Base-by-base conservation (phyloP, 2,888 invertebrate species). In the Metellina segmentata region DNA sequence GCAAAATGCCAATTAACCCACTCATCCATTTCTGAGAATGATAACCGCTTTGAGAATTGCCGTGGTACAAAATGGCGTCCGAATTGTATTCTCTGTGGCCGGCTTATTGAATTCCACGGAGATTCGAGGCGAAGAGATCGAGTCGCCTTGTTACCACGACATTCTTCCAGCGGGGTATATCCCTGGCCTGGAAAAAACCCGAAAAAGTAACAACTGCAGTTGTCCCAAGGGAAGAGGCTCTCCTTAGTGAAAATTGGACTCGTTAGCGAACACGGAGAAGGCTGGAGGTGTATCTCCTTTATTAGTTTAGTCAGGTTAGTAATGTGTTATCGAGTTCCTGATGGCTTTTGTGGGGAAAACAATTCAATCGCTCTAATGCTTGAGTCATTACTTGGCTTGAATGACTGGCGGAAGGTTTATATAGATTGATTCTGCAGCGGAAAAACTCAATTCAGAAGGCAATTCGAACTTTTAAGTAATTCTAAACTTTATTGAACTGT, bases 71-170 rank as follows among this genome's bases (percentile, higher is more conserved):
- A 81, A 88, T 88, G 88, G 72, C 88, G 61, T 16, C 0, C 6
- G 81, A 71, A 53, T 34, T 34, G 34, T 34, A 34, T 34, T 34
- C n/a, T 49, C n/a, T 48, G 69, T 69, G 8, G 19, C n/a, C 48
- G 77, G n/a, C 75, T 83, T 72, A 83, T 83, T 71, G 72, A 53
- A 85, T 53, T 85, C 75, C 75, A 13, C 49, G 13, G 82, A 85
- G 85, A 85, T 75, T 75, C 52, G 79, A 49, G 74, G 75, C 71
- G 69, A 70, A 49, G n/a, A 77, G 89, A 89, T 89, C 82, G 89
- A 89, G 71, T 89, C 82, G 69, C 75, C 89, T 83, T 83, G 82
- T 89, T 82, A 89, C 82, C 82, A 52, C 75, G 82, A 89, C 89
- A 89, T 81, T 72, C 87, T 48, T 78, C 34, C 75, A 75, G 75